phyloP scores from a whole-genome alignment of 1,140 invertebrate genomes.

The Polypedilum vanderplanki region DNA sequence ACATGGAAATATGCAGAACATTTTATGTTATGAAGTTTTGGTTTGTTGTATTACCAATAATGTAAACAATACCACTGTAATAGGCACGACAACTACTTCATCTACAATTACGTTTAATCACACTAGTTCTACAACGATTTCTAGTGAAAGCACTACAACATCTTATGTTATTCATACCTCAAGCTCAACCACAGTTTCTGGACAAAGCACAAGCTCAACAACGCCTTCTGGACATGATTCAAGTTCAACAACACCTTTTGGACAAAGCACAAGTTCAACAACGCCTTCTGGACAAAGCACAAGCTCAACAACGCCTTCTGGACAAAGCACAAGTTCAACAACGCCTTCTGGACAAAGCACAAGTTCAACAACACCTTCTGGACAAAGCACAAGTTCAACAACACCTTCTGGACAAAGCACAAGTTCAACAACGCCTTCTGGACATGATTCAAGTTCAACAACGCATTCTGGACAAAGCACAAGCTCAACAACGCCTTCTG shows the following conservation, averaged over 20 bases:
- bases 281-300: background rate
- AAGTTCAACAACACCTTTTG: background rate
- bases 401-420: background rate
- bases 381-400: background rate
- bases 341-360: background rate
- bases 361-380: background rate
- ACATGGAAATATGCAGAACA: background rate
- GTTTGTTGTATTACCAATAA: background rate
- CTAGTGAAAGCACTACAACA: background rate
- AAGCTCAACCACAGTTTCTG: background rate
- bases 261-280: background rate
- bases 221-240: background rate
- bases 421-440: background rate
- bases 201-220: background rate
- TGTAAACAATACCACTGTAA: background rate
- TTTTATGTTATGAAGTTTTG: background rate
- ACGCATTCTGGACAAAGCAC: background rate
- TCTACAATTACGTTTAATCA: background rate
- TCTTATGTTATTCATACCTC: background rate
- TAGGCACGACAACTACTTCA: background rate
- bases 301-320: background rate
- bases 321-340: background rate
- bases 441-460: background rate
- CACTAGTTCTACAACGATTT: background rate
- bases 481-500: background rate